These are phyloP conservation scores for Cromileptes altivelis DNA, from an alignment of 2,113 vertebrate species.

Conservation along the genomic window DNA sequence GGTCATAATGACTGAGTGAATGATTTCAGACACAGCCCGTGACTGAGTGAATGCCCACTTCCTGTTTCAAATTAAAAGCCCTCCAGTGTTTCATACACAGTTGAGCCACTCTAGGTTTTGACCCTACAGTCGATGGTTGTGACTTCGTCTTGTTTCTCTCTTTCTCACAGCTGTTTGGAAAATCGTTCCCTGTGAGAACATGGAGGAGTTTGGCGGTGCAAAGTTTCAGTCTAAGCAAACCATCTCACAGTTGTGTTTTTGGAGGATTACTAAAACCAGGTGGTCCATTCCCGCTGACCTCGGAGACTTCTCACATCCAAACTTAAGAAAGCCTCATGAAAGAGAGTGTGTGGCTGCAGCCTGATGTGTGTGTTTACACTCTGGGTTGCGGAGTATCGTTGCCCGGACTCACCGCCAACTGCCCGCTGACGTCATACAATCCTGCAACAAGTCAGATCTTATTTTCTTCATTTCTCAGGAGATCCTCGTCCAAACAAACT, in stretches of 20 bases:
- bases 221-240: conserved; percentile 40
- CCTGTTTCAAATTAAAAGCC: too few species aligned
- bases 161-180: conserved; percentile 41
- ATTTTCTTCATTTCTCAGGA: conserved; percentile 1
- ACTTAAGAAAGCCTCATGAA: conserved; percentile 47
- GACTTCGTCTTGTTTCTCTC: not conserved
- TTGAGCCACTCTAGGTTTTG: too few species aligned
- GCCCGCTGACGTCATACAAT: not conserved
- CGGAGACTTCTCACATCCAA: conserved; percentile 40
- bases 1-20: too few species aligned
- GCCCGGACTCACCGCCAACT: conserved; percentile 20
- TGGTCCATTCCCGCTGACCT: conserved; percentile 46
- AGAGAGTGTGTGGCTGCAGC: conserved; percentile 21
- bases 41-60: too few species aligned
- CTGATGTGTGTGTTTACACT: conserved; percentile 28
- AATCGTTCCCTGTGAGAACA: not conserved
- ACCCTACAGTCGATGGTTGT: too few species aligned
- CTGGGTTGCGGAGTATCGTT: not conserved
- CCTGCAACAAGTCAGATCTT: not conserved
- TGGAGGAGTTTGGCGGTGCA: conserved; percentile 4
- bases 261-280: conserved; percentile 44
- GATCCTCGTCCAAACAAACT: conserved; percentile 17
- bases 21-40: too few species aligned
- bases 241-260: conserved; percentile 25
- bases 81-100: too few species aligned